These are phyloP conservation scores for Harpagoxenus sublaevis DNA, from an alignment of 2,888 invertebrate genomes.

Conservation along the genomic window DNA sequence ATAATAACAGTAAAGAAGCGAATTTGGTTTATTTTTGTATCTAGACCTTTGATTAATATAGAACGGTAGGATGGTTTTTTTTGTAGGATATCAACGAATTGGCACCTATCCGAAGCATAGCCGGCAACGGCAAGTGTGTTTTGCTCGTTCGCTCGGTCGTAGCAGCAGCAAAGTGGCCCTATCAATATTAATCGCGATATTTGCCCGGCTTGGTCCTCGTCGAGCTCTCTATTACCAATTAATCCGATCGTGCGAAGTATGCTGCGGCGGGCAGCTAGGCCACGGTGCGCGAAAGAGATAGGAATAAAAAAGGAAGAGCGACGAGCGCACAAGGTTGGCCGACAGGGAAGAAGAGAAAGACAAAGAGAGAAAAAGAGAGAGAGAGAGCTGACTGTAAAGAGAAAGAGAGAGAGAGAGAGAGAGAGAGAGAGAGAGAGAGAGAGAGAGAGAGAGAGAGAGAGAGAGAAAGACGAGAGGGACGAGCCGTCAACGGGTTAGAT, in stretches of 20 bases:
- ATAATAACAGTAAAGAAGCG: too few relatives aligned
- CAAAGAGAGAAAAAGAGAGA: conserved; percentile 47
- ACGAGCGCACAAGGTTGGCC: conserved; percentile 39
- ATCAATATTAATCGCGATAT: conserved; percentile 85
- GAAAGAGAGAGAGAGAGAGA: conserved; percentile 54
- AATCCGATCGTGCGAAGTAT: conserved; percentile 86
- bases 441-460: conserved; percentile 51
- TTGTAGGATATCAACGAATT: conserved; percentile 35
- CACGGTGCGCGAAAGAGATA: conserved; percentile 64
- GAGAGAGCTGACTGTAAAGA: conserved; percentile 33
- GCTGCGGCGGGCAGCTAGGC: conserved; percentile 81
- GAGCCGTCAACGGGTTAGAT: conserved; percentile 84
- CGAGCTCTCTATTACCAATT: conserved; percentile 85
- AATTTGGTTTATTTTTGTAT: not conserved
- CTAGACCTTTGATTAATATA: conserved; percentile 13
- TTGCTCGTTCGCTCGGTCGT: conserved; percentile 57
- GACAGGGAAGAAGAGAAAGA: conserved; percentile 53
- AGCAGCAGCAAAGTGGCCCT: conserved; percentile 81
- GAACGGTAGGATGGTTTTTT: not conserved
- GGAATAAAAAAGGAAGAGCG: conserved; percentile 60
- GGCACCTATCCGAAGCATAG: conserved; percentile 43
- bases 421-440: conserved; percentile 57
- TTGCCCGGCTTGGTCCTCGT: conserved; percentile 78
- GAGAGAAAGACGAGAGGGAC: conserved; percentile 68
- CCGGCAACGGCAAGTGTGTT: conserved; percentile 43